phyloP scores from a whole-genome alignment of 2,888 invertebrate species.

The Melolontha melolontha region DNA sequence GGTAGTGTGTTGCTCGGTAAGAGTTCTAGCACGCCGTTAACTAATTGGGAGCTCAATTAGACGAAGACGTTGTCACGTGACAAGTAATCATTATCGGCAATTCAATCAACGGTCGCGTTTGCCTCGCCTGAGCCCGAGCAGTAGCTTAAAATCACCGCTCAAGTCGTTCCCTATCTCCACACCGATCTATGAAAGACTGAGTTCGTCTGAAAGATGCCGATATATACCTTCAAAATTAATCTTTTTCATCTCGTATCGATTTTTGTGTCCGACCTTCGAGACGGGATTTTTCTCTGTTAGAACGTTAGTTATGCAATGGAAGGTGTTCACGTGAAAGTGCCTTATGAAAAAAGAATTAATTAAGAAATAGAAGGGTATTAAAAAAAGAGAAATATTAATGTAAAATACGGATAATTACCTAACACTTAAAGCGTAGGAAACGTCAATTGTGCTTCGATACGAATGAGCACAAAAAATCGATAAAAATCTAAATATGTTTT shows the following conservation, averaged over 20 bases:
- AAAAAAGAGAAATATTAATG: no score
- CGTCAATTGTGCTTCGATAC: no score
- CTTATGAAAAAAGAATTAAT: no score
- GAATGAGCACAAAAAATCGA: no score
- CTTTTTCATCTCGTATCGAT: background rate
- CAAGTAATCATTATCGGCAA: slow-evolving; percentile 29
- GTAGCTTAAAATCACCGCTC: slow-evolving; percentile 25
- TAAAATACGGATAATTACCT: no score
- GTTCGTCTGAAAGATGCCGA: slow-evolving; percentile 10
- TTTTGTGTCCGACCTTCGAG: background rate
- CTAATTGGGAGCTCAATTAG: slow-evolving; percentile 34
- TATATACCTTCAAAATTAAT: slow-evolving; percentile 5
- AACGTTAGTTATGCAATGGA: background rate
- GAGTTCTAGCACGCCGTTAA: slow-evolving; percentile 22
- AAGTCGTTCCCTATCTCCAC: slow-evolving; percentile 14
- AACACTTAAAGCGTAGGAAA: no score
- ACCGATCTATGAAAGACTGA: slow-evolving; percentile 18
- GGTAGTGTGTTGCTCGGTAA: slow-evolving; percentile 5
- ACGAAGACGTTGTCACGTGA: slow-evolving; percentile 29
- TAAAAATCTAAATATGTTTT: no score
- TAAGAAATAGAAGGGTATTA: no score
- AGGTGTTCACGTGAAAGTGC: no score
- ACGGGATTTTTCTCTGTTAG: background rate
- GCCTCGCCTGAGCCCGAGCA: slow-evolving; percentile 20
- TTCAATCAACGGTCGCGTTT: slow-evolving; percentile 7